Percentiles rank a stretch among this genome's conserved stretches.
These are phyloP conservation scores for Heliconius melpomene DNA, from an alignment of 1,140 invertebrate species.

Conservation along the genomic window DNA sequence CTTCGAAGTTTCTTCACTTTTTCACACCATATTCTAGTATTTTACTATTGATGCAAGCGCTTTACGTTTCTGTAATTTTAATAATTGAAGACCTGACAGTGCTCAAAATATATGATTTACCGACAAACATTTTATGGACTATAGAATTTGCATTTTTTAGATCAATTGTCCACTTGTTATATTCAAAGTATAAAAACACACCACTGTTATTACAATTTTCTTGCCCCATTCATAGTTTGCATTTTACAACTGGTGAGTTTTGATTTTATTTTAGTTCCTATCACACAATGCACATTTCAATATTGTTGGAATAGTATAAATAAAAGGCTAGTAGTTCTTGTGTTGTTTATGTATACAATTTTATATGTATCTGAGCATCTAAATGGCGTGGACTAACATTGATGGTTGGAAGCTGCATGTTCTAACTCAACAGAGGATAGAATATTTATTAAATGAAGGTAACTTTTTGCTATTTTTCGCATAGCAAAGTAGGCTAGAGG, in stretches of 20 bases:
- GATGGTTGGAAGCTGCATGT: neutral
- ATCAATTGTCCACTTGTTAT: conserved; percentile 34
- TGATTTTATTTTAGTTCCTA: neutral
- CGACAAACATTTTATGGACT: conserved; percentile 44
- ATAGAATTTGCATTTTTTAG: conserved; percentile 43
- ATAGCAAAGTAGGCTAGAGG: too few relatives aligned
- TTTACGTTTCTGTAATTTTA: conserved; percentile 68
- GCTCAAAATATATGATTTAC: conserved; percentile 56
- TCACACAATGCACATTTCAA: conserved; percentile 2
- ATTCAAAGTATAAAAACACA: conserved; percentile 28
- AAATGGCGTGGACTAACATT: neutral
- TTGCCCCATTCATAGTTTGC: neutral
- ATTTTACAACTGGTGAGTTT: neutral
- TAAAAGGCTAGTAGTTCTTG: neutral
- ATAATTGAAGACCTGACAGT: conserved; percentile 73
- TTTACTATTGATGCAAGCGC: conserved; percentile 75
- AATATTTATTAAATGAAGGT: neutral
- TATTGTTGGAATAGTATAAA: conserved; percentile 1
- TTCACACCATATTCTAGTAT: conserved; percentile 67
- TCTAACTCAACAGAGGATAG: neutral
- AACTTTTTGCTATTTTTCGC: too few relatives aligned
- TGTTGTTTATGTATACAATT: conserved; percentile 1
- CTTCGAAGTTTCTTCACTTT: conserved; percentile 62
- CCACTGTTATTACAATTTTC: neutral
- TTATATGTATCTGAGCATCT: neutral